Percentiles rank a stretch among this genome's conserved stretches.
Evolutionary conservation across 2,888 invertebrate genomes (phyloP).

Genomic region (Tillus elongatus): DNA sequence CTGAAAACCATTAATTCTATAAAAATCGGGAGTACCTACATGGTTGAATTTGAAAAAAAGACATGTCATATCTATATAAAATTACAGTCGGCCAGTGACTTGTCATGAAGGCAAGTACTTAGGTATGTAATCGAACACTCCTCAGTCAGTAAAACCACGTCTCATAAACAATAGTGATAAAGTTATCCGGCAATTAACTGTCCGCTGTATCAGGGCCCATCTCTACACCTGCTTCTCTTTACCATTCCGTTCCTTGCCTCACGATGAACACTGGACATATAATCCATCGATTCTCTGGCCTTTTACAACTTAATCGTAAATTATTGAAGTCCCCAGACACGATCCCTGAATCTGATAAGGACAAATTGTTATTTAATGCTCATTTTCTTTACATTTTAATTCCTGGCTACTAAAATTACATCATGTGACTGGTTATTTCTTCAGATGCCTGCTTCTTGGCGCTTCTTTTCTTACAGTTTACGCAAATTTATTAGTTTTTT

Average conservation of each 20-base stretch:
- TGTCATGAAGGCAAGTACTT: slow-evolving; percentile 10
- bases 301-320: slow-evolving; percentile 29
- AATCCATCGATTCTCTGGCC: slow-evolving; percentile 15
- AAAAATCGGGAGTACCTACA: too few species aligned
- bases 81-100: slow-evolving; percentile 13
- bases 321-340: slow-evolving; percentile 16
- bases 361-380: slow-evolving; percentile 27
- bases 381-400: slow-evolving; percentile 6
- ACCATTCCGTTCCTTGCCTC: too few species aligned
- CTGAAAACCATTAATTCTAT: too few species aligned
- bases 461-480: too few species aligned
- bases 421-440: too few species aligned
- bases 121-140: slow-evolving; percentile 26
- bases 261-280: too few species aligned
- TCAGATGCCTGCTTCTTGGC: too few species aligned
- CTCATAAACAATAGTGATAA: slow-evolving; percentile 30
- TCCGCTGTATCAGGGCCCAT: slow-evolving; percentile 22
- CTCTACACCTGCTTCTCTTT: slow-evolving; percentile 27
- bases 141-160: slow-evolving; percentile 23
- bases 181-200: slow-evolving; percentile 31
- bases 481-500: too few species aligned
- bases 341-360: slow-evolving; percentile 18
- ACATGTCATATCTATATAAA: too few species aligned
- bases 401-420: slow-evolving; percentile 3
- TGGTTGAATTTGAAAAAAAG: too few species aligned